phyloP scores from a whole-genome alignment of 2,888 invertebrate genomes.

The Agriopis marginaria region DNA sequence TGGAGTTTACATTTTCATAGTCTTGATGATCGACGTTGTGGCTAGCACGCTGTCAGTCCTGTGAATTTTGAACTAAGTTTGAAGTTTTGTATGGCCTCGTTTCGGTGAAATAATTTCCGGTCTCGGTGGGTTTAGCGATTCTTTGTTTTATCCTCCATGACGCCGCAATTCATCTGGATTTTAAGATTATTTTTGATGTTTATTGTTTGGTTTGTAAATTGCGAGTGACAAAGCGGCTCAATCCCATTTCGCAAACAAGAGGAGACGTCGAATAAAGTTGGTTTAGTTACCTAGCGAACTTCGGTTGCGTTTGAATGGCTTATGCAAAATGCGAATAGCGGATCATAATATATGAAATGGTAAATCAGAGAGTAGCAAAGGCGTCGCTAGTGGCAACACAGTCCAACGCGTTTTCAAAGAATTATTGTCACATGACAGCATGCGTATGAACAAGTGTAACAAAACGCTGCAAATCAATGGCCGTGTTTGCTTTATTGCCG shows the following conservation, averaged over 20 bases:
- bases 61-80: not conserved
- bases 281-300: slow-evolving; percentile 41
- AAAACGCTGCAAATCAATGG: slow-evolving; percentile 66
- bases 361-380: slow-evolving; percentile 69
- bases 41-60: not conserved
- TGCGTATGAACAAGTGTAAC: slow-evolving; percentile 58
- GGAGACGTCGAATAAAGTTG: slow-evolving; percentile 37
- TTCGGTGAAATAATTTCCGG: slow-evolving; percentile 3
- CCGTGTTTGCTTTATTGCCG: slow-evolving; percentile 57
- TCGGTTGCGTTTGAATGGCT: slow-evolving; percentile 49
- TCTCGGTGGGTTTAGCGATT: slow-evolving; percentile 23
- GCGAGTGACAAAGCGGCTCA: slow-evolving; percentile 54
- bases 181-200: slow-evolving; percentile 68
- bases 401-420: slow-evolving; percentile 75
- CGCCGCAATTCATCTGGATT: slow-evolving; percentile 68
- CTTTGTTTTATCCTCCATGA: slow-evolving; percentile 60
- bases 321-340: slow-evolving; percentile 57
- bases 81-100: slow-evolving; percentile 1
- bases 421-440: slow-evolving; percentile 72
- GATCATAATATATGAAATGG: slow-evolving; percentile 68
- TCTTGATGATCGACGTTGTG: slow-evolving; percentile 7
- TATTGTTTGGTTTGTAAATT: slow-evolving; percentile 67
- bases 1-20: slow-evolving; percentile 16
- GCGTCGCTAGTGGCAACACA: slow-evolving; percentile 59
- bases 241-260: slow-evolving; percentile 48